Percentiles rank a stretch among this genome's conserved stretches.
These are phyloP conservation scores for Leptinotarsa texana DNA, from an alignment of 1,140 invertebrate genomes.

Conservation along the genomic window DNA sequence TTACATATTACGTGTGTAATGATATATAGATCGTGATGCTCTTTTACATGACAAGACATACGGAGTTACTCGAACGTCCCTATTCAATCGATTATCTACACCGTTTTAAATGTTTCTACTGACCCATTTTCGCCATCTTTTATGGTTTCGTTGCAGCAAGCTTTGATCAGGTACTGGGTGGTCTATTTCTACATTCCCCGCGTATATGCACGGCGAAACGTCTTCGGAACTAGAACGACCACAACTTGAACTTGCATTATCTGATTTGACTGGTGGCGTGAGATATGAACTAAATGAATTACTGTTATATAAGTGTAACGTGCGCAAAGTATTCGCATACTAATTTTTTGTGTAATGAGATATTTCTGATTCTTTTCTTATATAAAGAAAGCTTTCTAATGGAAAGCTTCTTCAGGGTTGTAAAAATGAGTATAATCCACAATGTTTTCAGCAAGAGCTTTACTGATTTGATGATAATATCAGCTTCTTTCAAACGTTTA, in stretches of 20 bases:
- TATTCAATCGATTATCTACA: slow-evolving; percentile 20
- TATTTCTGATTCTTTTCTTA: no score
- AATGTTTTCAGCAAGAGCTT: no score
- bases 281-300: background rate
- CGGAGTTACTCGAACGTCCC: slow-evolving; percentile 15
- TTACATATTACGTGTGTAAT: slow-evolving; percentile 29
- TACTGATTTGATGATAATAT: no score
- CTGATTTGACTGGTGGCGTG: background rate
- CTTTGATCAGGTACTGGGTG: background rate
- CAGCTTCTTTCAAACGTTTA: no score
- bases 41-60: slow-evolving; percentile 21
- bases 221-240: slow-evolving; percentile 4
- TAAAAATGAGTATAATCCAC: no score
- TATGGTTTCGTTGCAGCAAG: background rate
- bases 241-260: background rate
- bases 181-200: background rate
- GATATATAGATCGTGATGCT: slow-evolving; percentile 25
- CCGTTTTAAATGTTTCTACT: slow-evolving; percentile 16
- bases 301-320: background rate
- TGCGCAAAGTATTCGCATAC: no score
- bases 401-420: no score
- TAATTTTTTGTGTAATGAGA: no score
- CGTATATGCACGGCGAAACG: background rate
- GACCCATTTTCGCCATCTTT: slow-evolving; percentile 2
- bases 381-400: no score